Base-by-base conservation (phyloP, 2,797 vertebrate genomes). In the Phylloscopus collybita region DNA sequence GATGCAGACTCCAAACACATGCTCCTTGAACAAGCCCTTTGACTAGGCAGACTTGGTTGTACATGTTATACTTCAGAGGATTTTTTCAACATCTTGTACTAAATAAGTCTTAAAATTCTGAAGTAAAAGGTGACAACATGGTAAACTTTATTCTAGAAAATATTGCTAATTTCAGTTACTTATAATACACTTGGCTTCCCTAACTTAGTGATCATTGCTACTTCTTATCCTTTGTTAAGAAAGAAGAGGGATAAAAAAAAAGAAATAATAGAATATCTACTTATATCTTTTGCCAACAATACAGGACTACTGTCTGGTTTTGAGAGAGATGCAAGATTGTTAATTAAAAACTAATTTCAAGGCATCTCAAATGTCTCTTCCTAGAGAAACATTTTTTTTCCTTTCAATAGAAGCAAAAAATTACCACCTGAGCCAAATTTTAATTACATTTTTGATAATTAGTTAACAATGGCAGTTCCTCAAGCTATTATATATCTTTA, bases 321-420 rank as follows among this genome's bases (percentile, higher is more conserved):
- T 57, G 74, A 89, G 53, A 64, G 7, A 66, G 29, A 82, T 65
- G 49, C 22, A 93, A 54, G 27, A 71, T 61, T 32, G 5, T 50
- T 71, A 66, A 84, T 91, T 92, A 83, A 88, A 91, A 85, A 30
- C 16, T 78, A 86, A 73, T 30, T 81, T 93, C 42, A 84, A 81
- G 23, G 17, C 12, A 81, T 79, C 29, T 95, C 17, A 59, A 38
- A 34, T 15, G 23, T 32, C 9, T 65, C 26, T 49, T 75, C 36
- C 32, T 45, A 92, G 8, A 54, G 16, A 79, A 86, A 78, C 1
- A 36, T 2, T 14, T 26, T 59, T n/a, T 65, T 36, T 4, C 10
- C 5, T 20, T 53, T 17, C 13, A 60, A 56, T 16, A 87, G 4
- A 73, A 67, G 32, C 13, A 82, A 90, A 82, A 94, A 80, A 44